Base-by-base conservation (phyloP, 2,113 vertebrate genomes). In the Hystrix brachyura region DNA sequence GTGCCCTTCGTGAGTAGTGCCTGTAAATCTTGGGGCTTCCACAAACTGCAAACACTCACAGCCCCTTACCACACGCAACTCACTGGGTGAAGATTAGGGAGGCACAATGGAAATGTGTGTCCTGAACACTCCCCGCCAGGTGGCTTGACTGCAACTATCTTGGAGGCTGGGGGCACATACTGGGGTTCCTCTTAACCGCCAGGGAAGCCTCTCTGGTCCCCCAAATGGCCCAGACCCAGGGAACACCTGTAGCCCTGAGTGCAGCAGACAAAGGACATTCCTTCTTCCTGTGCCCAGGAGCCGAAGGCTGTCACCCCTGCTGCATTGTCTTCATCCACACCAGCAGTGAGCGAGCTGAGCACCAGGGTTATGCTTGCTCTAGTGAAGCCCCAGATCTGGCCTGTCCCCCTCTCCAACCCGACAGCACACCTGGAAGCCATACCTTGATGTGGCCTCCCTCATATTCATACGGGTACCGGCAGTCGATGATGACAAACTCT, bases 371-470 rank as follows among this genome's bases (percentile, higher is more conserved):
- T 15, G 19, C 38, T 23, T 43, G n/a, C 72, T 27, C 23, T 43
- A 23, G 9, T 14, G 29, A 17, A 29, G 38, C 72, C n/a, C 38
- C 18, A 79, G 76, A 10, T 55, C 32, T 4, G 34, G 19, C 27
- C 53, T 43, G 53, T n/a, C 55, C 64, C 48, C 34, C 9, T 14
- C 76, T 13, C 48, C n/a, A 57, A 57, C 43, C 62, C 0, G 7
- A 72, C 0, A 84, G 8, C 11, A 91, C 53, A 7, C 11, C 48
- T 57, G 43, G 18, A 94, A 46, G 4, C 7, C 98, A 97, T 92
- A 99, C 99, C 99, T 99, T 99, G 97, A 99, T 99, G 98, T 99
- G 99, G 2, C 99, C 99, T 5, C 99, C 99, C 48, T 99, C 99
- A 0, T 99, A 99, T 96, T 99, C 99, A 0, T 99, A 99, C 0